These are phyloP conservation scores for Brachymystax lenok DNA, from an alignment of 2,797 vertebrate genomes.

Conservation along the genomic window DNA sequence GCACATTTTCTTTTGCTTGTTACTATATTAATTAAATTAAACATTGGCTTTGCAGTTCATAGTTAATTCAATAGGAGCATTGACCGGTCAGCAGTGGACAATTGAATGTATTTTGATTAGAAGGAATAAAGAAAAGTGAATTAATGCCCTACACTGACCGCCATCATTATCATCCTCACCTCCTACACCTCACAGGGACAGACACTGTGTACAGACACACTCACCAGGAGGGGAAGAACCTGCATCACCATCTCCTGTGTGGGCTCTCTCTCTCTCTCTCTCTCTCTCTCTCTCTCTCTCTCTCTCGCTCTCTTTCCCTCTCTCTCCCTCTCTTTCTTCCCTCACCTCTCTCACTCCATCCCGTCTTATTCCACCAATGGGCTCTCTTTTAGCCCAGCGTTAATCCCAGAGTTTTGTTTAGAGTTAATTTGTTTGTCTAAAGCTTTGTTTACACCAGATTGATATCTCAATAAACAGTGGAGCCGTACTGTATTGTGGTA, in stretches of 20 bases:
- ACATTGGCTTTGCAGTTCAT: conserved; percentile 32
- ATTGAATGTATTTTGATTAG: conserved; percentile 68
- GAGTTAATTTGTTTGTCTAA: conserved; percentile 80
- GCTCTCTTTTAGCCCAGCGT: conserved; percentile 70
- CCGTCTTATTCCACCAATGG: conserved; percentile 54
- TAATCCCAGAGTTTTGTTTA: conserved; percentile 71
- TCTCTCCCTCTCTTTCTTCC: conserved; percentile 14
- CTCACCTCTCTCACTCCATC: neutral
- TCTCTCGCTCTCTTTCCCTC: conserved; percentile 27
- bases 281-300: conserved; percentile 7
- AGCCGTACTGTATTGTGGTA: conserved; percentile 63
- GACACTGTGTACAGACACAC: conserved; percentile 59
- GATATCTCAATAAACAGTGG: conserved; percentile 78
- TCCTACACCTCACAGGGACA: conserved; percentile 49
- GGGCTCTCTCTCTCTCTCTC: conserved; percentile 32
- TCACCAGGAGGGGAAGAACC: conserved; percentile 56
- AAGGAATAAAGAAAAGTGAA: conserved; percentile 48
- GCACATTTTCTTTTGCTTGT: conserved; percentile 44
- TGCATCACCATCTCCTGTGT: conserved; percentile 65
- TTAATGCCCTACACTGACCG: conserved; percentile 57
- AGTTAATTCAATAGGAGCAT: conserved; percentile 21
- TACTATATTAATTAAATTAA: conserved; percentile 34
- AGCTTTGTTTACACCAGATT: conserved; percentile 80
- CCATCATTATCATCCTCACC: conserved; percentile 49
- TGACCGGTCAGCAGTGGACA: conserved; percentile 63